These are phyloP conservation scores for Psittacula derbiana DNA, from an alignment of 2,797 vertebrate species.

Conservation along the genomic window DNA sequence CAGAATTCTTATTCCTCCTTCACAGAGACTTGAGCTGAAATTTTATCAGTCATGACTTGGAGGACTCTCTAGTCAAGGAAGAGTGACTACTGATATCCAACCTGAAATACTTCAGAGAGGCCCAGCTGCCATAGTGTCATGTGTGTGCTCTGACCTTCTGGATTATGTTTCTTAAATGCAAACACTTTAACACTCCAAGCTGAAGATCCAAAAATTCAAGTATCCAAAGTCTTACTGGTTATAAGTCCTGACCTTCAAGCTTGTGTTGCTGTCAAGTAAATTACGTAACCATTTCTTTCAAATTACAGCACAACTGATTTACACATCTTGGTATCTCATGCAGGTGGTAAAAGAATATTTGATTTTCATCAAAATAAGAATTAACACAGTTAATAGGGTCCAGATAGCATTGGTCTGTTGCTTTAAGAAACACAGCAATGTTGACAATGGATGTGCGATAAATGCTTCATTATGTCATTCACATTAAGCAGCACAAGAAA, in stretches of 20 bases:
- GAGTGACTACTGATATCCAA: neutral
- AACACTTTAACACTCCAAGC: neutral
- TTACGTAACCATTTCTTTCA: neutral
- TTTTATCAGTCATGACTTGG: neutral
- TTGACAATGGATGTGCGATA: neutral
- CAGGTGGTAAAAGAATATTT: neutral
- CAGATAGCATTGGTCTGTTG: neutral
- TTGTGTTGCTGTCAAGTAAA: neutral
- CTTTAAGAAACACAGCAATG: neutral
- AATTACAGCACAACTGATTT: neutral
- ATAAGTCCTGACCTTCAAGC: slow-evolving; percentile 5
- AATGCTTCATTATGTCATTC: neutral
- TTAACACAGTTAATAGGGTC: neutral
- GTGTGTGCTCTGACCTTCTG: neutral
- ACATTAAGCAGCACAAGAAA: slow-evolving; percentile 36
- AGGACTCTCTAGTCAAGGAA: neutral
- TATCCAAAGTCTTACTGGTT: neutral
- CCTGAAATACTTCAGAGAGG: neutral
- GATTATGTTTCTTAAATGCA: neutral
- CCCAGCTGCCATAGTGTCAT: neutral
- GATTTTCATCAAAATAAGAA: neutral
- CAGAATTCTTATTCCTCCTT: neutral
- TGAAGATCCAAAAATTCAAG: slow-evolving; percentile 26
- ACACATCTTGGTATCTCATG: neutral
- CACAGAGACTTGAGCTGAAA: neutral